Percentiles rank a stretch among this genome's conserved stretches.
Evolutionary conservation across 2,888 invertebrate species (phyloP).

Genomic region (Galerucella pusilla): DNA sequence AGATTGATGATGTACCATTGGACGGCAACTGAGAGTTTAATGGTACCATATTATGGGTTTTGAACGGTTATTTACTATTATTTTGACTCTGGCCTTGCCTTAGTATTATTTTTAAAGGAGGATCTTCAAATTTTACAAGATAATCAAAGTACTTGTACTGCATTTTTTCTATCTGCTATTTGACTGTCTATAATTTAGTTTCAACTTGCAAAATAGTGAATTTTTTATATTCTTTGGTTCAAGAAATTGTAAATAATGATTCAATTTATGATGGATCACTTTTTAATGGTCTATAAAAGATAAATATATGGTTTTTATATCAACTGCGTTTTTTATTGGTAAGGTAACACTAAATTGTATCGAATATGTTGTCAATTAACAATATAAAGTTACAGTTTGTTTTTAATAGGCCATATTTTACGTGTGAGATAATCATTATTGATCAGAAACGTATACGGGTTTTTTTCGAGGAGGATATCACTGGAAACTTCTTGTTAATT

Average conservation of each 20-base stretch:
- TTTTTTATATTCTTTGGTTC: too few species aligned
- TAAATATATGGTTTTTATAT: conserved; percentile 22
- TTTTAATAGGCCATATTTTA: conserved; percentile 28
- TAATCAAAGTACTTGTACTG: too few species aligned
- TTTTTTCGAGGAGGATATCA: not conserved
- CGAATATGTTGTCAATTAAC: conserved; percentile 25
- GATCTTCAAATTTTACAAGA: too few species aligned
- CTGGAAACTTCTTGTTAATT: not conserved
- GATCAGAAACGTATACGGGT: not conserved
- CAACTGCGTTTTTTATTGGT: conserved; percentile 19
- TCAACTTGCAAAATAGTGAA: too few species aligned
- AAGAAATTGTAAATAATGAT: not conserved
- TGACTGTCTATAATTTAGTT: too few species aligned
- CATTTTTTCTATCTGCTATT: too few species aligned
- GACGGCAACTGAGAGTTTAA: conserved; percentile 27
- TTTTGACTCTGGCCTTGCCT: conserved; percentile 11
- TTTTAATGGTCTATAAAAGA: conserved; percentile 20
- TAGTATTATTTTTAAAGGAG: not conserved
- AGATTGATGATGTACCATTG: conserved; percentile 51
- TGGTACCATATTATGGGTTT: conserved; percentile 30
- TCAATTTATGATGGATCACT: conserved; percentile 5
- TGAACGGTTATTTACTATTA: conserved; percentile 24
- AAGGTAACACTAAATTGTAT: conserved; percentile 25
- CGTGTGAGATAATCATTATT: conserved; percentile 21
- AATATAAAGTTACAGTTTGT: conserved; percentile 27